Evolutionary conservation across 2,888 invertebrate species (phyloP), one percentile per base, ranked within the genome.

Genomic region (Lapara coniferarum): DNA sequence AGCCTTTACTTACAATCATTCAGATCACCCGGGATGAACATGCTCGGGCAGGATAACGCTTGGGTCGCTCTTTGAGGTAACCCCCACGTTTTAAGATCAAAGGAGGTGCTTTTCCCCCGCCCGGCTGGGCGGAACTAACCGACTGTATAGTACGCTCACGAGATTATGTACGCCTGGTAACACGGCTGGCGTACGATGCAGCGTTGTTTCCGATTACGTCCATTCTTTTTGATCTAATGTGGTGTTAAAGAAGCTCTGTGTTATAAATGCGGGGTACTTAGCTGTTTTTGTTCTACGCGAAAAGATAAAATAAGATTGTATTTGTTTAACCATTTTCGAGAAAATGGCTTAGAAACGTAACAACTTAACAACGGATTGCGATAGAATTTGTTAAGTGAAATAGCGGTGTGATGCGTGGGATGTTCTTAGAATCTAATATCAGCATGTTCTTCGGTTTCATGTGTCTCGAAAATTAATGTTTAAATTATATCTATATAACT

Each of bases 21-120:
- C 4, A 5, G 2, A 37, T 37, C 37, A 2, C 8, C 4, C 8
- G 7, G 5, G 37, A 37, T 37, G 0, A 37, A 37, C 8, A 37
- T 2, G 37, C 37, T 8, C 37, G 8, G 37, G 8, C 37, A 6
- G 10, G 19, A 19, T 53, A 53, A n/a, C 44, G 63, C 16, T 66
- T 56, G 66, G 19, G 10, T 19, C 69, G 56, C 58, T 68, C 59
- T 16, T 46, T 55, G 44, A 53, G 58, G 14, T 67, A 57, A 57
- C 16, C 16, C 59, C n/a, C 59, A 44, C 46, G n/a, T 16, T 53
- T 59, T 71, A 68, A 72, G 74, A 73, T 75, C 76, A 77, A 77
- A 75, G 76, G 71, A 66, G 67, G 67, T 71, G 70, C 71, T 71
- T 70, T 69, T 70, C 71, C 66, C 53, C 51, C 53, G 72, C 66